Conservation (phyloP, 2,113 vertebrate genomes). For the Scomber scombrus region DNA sequence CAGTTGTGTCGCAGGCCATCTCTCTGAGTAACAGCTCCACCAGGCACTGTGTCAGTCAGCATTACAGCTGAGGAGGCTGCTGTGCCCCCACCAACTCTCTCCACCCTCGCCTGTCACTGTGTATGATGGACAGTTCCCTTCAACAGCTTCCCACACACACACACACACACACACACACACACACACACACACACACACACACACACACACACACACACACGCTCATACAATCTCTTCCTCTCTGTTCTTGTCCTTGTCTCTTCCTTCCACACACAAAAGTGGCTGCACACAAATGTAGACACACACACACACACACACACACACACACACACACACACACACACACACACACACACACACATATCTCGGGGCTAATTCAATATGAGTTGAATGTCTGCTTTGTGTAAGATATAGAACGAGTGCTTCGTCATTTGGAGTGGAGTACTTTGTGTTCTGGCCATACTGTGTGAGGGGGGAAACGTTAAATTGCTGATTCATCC, state of each 20-base stretch:
- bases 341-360: slow-evolving; percentile 30
- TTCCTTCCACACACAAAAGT: slow-evolving; percentile 20
- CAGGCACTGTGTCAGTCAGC: slow-evolving; percentile 73
- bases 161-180: slow-evolving; percentile 6
- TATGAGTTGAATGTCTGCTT: slow-evolving; percentile 58
- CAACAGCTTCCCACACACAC: slow-evolving; percentile 41
- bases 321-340: slow-evolving; percentile 4
- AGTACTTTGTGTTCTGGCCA: slow-evolving; percentile 36
- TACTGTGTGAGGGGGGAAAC: slow-evolving; percentile 20
- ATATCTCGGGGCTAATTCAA: slow-evolving; percentile 40
- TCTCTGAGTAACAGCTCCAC: slow-evolving; percentile 66
- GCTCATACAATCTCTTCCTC: slow-evolving; percentile 10
- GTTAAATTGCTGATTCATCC: too few species aligned
- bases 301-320: not conserved
- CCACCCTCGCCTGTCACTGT: slow-evolving; percentile 64
- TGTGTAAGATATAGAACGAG: slow-evolving; percentile 59
- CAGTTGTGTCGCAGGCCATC: slow-evolving; percentile 54
- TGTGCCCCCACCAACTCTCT: slow-evolving; percentile 29
- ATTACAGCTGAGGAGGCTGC: slow-evolving; percentile 70
- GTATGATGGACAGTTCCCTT: slow-evolving; percentile 67
- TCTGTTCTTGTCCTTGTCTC: slow-evolving; percentile 51
- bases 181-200: slow-evolving; percentile 16
- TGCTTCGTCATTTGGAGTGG: slow-evolving; percentile 41
- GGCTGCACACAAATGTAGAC: not conserved
- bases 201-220: not conserved